A percentile compares a stretch with the other conserved stretches of the same genome.
phyloP scores from a whole-genome alignment of 2,113 vertebrate genomes.

The Odocoileus virginianus region DNA sequence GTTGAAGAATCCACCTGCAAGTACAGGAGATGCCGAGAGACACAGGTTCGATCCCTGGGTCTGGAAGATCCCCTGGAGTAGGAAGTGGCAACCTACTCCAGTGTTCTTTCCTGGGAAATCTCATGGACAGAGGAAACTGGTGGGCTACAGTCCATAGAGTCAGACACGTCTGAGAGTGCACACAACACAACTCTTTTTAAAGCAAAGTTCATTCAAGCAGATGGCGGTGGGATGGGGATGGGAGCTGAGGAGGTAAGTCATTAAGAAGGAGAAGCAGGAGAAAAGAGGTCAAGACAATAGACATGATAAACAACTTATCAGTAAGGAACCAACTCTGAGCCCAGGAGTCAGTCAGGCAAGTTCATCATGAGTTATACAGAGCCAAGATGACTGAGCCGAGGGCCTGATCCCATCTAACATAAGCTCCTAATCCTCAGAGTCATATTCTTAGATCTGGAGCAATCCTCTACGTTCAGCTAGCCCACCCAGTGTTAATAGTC shows the following conservation, averaged over 20 bases:
- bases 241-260: neutral
- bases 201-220: slow-evolving; percentile 13
- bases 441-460: neutral
- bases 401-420: neutral
- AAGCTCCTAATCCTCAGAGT: neutral
- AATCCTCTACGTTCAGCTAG: neutral
- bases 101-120: neutral
- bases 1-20: neutral
- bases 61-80: neutral
- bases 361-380: neutral
- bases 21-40: neutral
- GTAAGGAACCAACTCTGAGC: neutral
- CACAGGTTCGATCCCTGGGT: neutral
- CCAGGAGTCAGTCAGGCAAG: neutral
- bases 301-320: neutral
- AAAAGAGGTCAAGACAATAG: neutral
- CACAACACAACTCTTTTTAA: neutral
- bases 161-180: neutral
- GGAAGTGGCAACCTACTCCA: neutral
- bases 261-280: neutral
- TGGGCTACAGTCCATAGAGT: neutral
- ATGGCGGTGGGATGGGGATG: neutral
- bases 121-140: neutral
- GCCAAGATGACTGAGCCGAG: neutral
- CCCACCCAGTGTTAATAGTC: neutral